These are phyloP conservation scores for Agrotis ipsilon DNA, from an alignment of 2,888 invertebrate genomes.

Conservation along the genomic window DNA sequence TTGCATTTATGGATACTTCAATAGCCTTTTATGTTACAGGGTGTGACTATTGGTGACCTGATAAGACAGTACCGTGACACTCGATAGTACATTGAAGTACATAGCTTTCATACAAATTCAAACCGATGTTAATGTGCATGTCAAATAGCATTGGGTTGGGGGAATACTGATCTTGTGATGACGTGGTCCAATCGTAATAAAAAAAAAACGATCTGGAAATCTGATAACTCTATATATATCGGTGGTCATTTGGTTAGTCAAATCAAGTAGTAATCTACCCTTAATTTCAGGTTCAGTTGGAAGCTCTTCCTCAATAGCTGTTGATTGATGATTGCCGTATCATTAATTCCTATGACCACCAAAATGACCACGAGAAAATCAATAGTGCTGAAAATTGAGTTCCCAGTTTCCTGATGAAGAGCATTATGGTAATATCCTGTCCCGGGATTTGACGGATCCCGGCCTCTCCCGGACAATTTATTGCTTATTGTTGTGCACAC, in stretches of 20 bases:
- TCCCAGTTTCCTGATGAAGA: constrained; percentile 53
- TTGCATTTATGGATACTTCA: no score
- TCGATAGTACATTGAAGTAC: no score
- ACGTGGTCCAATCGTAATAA: neutral
- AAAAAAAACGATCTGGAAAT: neutral
- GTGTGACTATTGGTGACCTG: no score
- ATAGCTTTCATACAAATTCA: no score
- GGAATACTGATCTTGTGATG: no score
- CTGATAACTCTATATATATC: neutral
- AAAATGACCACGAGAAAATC: constrained; percentile 49
- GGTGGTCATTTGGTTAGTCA: no score
- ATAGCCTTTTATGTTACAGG: no score
- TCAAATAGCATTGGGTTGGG: no score
- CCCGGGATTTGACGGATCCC: constrained; percentile 65
- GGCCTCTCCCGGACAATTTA: constrained; percentile 63
- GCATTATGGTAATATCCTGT: constrained; percentile 64
- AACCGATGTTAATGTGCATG: no score
- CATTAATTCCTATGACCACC: constrained; percentile 43
- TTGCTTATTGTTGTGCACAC: constrained; percentile 60
- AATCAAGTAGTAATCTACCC: no score
- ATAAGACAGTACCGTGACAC: no score
- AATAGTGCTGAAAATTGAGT: constrained; percentile 54
- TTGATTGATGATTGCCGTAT: constrained; percentile 5
- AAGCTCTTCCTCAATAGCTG: neutral
- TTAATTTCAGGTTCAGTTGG: no score